These are phyloP conservation scores for Oncorhynchus gorbuscha DNA, from an alignment of 2,113 vertebrate species.

Conservation along the genomic window DNA sequence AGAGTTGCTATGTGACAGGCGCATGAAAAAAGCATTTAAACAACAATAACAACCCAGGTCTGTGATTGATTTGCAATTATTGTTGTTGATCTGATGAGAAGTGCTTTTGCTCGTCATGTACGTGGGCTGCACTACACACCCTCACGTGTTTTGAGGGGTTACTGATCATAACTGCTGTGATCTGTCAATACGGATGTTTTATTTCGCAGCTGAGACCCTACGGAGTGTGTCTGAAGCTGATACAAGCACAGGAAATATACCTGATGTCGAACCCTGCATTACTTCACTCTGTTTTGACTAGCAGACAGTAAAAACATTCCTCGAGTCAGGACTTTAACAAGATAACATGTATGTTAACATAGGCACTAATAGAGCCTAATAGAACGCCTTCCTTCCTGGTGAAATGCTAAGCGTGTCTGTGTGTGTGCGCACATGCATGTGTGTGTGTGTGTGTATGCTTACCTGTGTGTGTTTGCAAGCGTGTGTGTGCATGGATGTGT, in stretches of 20 bases:
- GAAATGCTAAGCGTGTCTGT: too few relatives aligned
- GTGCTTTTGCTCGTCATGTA: neutral
- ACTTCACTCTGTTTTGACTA: constrained; percentile 15
- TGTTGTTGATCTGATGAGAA: neutral
- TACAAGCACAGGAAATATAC: constrained; percentile 21
- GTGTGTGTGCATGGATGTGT: too few relatives aligned
- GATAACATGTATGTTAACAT: too few relatives aligned
- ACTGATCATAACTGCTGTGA: too few relatives aligned
- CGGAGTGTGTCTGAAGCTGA: constrained; percentile 8
- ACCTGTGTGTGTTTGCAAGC: too few relatives aligned
- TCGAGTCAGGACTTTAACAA: too few relatives aligned
- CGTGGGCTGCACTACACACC: neutral
- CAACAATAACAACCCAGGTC: neutral
- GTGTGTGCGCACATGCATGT: too few relatives aligned
- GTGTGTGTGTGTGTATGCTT: too few relatives aligned
- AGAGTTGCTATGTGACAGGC: too few relatives aligned
- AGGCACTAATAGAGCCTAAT: too few relatives aligned
- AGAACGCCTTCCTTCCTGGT: too few relatives aligned
- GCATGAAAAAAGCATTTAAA: too few relatives aligned
- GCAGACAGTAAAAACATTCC: neutral
- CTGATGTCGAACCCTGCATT: neutral
- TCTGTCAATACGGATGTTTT: neutral
- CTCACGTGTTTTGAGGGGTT: neutral
- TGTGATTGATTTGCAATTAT: neutral
- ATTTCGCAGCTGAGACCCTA: neutral